Evolutionary conservation across 2,888 invertebrate species (phyloP).

Genomic region (Alloscopus bannaensis): DNA sequence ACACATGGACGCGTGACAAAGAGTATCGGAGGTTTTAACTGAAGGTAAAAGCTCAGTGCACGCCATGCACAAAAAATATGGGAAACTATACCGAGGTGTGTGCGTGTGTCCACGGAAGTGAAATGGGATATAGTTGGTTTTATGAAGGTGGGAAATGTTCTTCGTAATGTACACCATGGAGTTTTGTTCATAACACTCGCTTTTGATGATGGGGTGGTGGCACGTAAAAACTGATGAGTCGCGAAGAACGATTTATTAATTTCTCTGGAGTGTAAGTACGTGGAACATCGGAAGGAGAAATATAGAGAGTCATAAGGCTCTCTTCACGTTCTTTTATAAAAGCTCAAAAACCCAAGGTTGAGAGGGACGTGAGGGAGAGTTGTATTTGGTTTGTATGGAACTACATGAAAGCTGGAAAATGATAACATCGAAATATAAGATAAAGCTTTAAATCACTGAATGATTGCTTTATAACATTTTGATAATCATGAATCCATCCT

Average conservation of each 20-base stretch:
- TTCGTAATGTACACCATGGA: background rate
- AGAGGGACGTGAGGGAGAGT: background rate
- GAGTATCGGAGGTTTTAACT: slow-evolving; percentile 25
- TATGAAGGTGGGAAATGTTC: no score
- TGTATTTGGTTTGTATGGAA: background rate
- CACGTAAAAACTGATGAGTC: slow-evolving; percentile 64
- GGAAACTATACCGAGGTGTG: no score
- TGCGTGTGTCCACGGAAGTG: no score
- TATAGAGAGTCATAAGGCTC: background rate
- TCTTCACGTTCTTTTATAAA: no score
- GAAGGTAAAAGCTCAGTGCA: no score
- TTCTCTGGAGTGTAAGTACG: slow-evolving; percentile 56
- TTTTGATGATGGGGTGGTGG: slow-evolving; percentile 56
- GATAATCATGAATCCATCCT: slow-evolving; percentile 30
- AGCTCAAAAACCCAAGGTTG: no score
- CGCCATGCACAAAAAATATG: slow-evolving; percentile 15
- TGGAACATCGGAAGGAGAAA: slow-evolving; percentile 49
- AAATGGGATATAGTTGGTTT: no score
- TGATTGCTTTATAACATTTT: slow-evolving; percentile 58
- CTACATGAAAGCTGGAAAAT: slow-evolving; percentile 25
- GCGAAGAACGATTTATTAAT: slow-evolving; percentile 60
- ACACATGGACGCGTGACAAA: slow-evolving; percentile 47
- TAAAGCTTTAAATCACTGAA: slow-evolving; percentile 54
- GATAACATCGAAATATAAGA: slow-evolving; percentile 52
- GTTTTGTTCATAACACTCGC: slow-evolving; percentile 6